Base-by-base conservation (phyloP, 1,140 invertebrate genomes). In the Neodiprion fabricii region DNA sequence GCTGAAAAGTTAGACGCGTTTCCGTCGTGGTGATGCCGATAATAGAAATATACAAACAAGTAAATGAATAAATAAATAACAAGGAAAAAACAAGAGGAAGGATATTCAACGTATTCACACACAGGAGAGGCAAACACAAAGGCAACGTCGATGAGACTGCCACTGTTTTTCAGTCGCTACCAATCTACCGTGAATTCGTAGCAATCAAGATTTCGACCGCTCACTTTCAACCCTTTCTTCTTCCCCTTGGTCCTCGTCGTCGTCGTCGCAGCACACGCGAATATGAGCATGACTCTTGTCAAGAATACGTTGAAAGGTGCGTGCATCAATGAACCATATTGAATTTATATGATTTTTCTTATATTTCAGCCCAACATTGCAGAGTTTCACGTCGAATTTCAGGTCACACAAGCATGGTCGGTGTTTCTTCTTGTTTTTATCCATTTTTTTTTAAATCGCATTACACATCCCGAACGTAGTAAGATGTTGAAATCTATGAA, bases 241-340 rank as follows among this genome's bases (percentile, higher is more conserved):
- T 61, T 17, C 11, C 9, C 11, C 11, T 40, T 40, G 28, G 53
- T 61, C 11, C 5, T 12, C 53, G 11, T 12, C 53, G n/a, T 12
- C 53, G n/a, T 61, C 53, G 53, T 66, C 50, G 68, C 50, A 73
- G 53, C 61, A 65, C 70, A 78, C 83, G 82, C 82, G 85, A 88
- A 88, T 87, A 88, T 88, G 87, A 88, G 84, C 85, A 88, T 88
- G 87, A 88, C 87, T 85, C 86, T 88, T 79, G 86, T 86, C 77
- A 82, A 86, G 74, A 87, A 85, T 79, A 76, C 83, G 74, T 85
- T 85, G 72, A 88, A 87, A 87, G 87, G 87, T 88, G 74, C 53
- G 81, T 81, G 72, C 11, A 40, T 40, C 28, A 40, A 40, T 40
- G 28, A 40, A 40, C 2, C 28, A 40, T 40, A 3, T 3, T 40